Evolutionary conservation across 2,113 vertebrate species (phyloP).

Genomic region (Apus apus): DNA sequence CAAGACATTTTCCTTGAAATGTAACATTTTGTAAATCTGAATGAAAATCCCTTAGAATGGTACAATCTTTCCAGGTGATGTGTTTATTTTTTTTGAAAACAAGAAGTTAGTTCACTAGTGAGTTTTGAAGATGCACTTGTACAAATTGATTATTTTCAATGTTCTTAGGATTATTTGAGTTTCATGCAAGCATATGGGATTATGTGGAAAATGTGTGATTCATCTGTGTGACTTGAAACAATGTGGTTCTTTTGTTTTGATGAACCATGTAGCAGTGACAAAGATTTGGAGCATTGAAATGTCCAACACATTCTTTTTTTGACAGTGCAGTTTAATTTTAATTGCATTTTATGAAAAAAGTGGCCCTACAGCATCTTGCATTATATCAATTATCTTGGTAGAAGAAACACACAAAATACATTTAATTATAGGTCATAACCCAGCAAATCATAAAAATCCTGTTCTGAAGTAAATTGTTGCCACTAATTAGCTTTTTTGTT

Average conservation of each 20-base stretch:
- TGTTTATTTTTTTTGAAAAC: not conserved
- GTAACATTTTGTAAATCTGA: not conserved
- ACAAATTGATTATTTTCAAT: not conserved
- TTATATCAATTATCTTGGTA: slow-evolving; percentile 73
- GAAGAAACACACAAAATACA: slow-evolving; percentile 73
- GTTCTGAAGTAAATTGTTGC: slow-evolving; percentile 74
- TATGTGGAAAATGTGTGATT: not conserved
- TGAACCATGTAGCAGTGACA: slow-evolving; percentile 27
- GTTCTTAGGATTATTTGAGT: not conserved
- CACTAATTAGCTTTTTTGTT: slow-evolving; percentile 75
- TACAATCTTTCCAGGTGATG: not conserved
- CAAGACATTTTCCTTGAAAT: not conserved
- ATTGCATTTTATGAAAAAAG: slow-evolving; percentile 66
- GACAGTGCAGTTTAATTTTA: slow-evolving; percentile 62
- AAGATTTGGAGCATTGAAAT: slow-evolving; percentile 59
- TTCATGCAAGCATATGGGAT: not conserved
- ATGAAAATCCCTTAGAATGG: not conserved
- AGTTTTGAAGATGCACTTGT: not conserved
- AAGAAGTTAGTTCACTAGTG: not conserved
- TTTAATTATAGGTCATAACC: slow-evolving; percentile 78
- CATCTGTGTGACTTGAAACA: slow-evolving; percentile 30
- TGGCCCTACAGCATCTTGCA: slow-evolving; percentile 57
- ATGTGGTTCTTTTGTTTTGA: not conserved
- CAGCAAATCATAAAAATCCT: slow-evolving; percentile 74
- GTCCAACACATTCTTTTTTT: slow-evolving; percentile 57